phyloP scores from a whole-genome alignment of 2,113 vertebrate species.

The Noturus placidus region DNA sequence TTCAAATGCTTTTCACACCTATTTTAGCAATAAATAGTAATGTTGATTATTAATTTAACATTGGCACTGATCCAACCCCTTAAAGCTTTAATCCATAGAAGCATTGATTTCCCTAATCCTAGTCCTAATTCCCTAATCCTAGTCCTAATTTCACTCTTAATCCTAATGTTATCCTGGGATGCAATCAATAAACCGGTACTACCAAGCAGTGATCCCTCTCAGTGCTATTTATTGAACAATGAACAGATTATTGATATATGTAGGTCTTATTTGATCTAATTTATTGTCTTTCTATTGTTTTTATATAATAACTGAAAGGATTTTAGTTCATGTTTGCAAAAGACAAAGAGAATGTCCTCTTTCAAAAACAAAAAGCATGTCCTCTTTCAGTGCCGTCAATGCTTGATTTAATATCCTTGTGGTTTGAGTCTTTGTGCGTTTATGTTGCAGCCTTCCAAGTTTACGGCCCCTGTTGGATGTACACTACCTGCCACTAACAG shows the following conservation, averaged over 20 bases:
- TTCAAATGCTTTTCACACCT: not conserved
- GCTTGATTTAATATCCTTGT: not conserved
- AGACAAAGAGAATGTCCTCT: not conserved
- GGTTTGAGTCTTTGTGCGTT: conserved; percentile 10
- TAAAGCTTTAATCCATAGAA: conserved; percentile 18
- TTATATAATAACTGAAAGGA: not conserved
- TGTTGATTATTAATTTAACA: not conserved
- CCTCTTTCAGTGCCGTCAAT: not conserved
- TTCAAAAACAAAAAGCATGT: not conserved
- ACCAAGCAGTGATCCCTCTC: not conserved
- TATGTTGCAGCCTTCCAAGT: conserved; percentile 85
- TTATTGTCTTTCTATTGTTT: not conserved
- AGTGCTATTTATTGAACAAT: not conserved
- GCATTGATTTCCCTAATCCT: conserved; percentile 32
- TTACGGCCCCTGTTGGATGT: conserved; percentile 92
- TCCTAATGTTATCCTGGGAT: conserved; percentile 17
- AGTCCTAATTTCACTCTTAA: conserved; percentile 21
- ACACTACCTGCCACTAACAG: conserved; percentile 91
- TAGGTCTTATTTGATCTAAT: not conserved
- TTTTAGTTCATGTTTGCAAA: not conserved
- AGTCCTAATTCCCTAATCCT: not conserved
- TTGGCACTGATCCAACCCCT: not conserved
- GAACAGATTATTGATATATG: not conserved
- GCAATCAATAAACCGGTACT: conserved; percentile 10
- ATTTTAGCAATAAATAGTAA: not conserved